Percentiles rank a stretch among this genome's conserved stretches.
These are phyloP conservation scores for Laticauda colubrina DNA, from an alignment of 2,113 vertebrate genomes.

Conservation along the genomic window DNA sequence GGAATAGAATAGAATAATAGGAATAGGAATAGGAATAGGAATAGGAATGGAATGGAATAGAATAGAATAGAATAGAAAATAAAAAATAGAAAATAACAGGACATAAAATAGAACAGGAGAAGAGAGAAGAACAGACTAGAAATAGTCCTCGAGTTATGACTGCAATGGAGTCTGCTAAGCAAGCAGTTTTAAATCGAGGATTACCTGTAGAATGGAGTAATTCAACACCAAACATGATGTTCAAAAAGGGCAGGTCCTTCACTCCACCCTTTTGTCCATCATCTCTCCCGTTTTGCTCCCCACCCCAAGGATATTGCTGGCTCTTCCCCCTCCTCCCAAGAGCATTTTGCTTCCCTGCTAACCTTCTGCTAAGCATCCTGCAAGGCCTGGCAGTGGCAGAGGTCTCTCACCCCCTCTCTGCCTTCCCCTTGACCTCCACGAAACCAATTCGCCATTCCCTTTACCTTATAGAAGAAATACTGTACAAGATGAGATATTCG, in stretches of 20 bases:
- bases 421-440: neutral
- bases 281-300: no score
- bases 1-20: no score
- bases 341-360: neutral
- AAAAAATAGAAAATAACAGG: neutral
- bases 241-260: neutral
- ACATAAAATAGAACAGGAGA: neutral
- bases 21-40: no score
- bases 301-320: neutral
- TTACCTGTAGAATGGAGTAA: neutral
- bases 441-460: neutral
- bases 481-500: conserved; percentile 98
- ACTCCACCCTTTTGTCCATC: neutral
- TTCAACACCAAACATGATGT: neutral
- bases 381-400: accelerated
- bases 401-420: neutral
- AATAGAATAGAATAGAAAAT: no score
- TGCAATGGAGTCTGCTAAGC: neutral
- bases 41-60: no score
- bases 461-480: conserved; percentile 99
- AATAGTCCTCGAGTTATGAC: neutral
- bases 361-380: neutral
- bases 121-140: neutral
- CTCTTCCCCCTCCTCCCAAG: neutral
- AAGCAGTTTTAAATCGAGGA: accelerated